These are phyloP conservation scores for Brachyptera risi DNA, from an alignment of 2,888 invertebrate genomes.

Conservation along the genomic window DNA sequence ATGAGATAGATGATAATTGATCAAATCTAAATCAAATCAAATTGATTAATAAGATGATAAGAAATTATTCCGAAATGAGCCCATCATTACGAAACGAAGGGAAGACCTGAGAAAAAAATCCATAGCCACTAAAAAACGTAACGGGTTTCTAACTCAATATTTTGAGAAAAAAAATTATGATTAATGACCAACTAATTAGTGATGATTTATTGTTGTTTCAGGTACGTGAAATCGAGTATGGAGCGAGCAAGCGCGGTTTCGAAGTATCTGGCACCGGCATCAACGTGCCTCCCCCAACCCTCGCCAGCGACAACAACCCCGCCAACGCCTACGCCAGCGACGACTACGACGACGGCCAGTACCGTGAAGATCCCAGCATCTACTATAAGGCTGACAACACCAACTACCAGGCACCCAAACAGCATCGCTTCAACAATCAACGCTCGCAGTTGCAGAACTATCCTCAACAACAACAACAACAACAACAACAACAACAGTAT, in stretches of 20 bases:
- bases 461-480: slow-evolving; percentile 30
- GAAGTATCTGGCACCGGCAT: slow-evolving; percentile 74
- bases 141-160: neutral
- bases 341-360: slow-evolving; percentile 80
- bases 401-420: slow-evolving; percentile 33
- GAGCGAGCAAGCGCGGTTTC: slow-evolving; percentile 76
- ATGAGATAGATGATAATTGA: no score
- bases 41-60: no score
- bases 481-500: slow-evolving; percentile 36
- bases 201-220: neutral
- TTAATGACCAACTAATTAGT: neutral
- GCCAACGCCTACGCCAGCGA: slow-evolving; percentile 48
- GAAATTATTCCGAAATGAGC: no score
- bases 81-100: no score
- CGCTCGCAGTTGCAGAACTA: slow-evolving; percentile 36
- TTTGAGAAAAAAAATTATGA: neutral
- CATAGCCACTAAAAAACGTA: no score
- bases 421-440: slow-evolving; percentile 44
- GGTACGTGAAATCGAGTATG: slow-evolving; percentile 74
- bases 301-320: slow-evolving; percentile 50
- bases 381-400: slow-evolving; percentile 61
- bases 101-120: no score
- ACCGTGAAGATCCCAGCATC: slow-evolving; percentile 75
- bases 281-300: slow-evolving; percentile 77
- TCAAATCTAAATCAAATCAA: no score